Base-by-base conservation (phyloP, 2,113 vertebrate species). In the Lontra canadensis region DNA sequence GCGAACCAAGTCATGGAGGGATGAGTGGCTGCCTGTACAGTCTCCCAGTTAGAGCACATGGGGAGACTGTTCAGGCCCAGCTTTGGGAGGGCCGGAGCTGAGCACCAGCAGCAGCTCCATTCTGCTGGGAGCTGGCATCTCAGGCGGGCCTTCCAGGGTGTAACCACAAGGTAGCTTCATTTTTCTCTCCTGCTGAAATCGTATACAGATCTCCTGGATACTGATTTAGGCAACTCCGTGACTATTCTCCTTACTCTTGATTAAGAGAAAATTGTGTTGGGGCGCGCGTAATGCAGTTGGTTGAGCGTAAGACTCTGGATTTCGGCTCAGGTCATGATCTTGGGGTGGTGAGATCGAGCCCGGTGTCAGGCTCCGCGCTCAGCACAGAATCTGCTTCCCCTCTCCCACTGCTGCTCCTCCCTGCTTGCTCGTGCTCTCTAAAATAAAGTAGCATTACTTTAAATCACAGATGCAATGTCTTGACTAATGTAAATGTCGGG, bases 121-220 rank as follows among this genome's bases (percentile, higher is more conserved):
- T 34, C 52, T 47, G 0, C 2, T 7, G 3, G 44, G 5, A 6
- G 14, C 14, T 31, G 61, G 49, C 1, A 0, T 55, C 59, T 18
- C 13, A 69, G 26, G 67, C 42, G 26, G 55, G 65, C 25, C 26
- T 1, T n/a, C 26, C 0, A 57, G 55, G 57, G 5, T 4, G 23
- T 36, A 21, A 12, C 65, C 13, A 2, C 9, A 49, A 17, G 39
- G 49, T 34, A 39, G 5, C 65, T 26, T 9, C 4, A 13, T 31
- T 31, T 55, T 26, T 21, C 1, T n/a, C 36, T 29, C 63, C 57
- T 13, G 1, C 5, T 20, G 14, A 42, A 31, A 25, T 7, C 10
- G 5, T 14, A 9, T 18, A 13, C 34, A 10, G 39, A 34, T 36
- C 15, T 78, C 49, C 26, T n/a, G 23, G 59, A 8, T 2, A 6